Evolutionary conservation across 2,797 vertebrate species (phyloP).

Genomic region (Gymnoscopelus braueri): DNA sequence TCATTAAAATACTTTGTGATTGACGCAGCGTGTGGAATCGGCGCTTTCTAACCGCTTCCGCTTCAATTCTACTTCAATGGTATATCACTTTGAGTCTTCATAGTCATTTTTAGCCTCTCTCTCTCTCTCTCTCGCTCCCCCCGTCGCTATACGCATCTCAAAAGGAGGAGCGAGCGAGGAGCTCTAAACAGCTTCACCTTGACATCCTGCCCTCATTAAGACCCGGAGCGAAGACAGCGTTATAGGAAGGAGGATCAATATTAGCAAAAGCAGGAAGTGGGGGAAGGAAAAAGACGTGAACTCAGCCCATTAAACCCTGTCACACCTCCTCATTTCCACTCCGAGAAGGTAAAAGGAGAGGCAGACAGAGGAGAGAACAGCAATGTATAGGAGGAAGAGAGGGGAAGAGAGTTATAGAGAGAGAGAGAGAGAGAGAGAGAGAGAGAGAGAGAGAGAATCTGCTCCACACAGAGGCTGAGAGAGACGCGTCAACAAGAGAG

Average conservation of each 20-base stretch:
- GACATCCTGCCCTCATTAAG: conserved; percentile 79
- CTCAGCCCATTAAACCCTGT: conserved; percentile 70
- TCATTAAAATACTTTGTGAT: too few species aligned
- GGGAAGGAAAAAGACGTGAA: conserved; percentile 56
- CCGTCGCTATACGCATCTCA: conserved; percentile 53
- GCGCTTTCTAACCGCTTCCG: too few species aligned
- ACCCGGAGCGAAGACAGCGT: conserved; percentile 56
- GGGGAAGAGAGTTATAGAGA: conserved; percentile 49
- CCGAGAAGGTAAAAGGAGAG: conserved; percentile 53
- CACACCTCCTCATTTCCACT: conserved; percentile 60
- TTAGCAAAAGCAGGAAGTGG: conserved; percentile 56
- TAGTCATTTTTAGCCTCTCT: conserved; percentile 61
- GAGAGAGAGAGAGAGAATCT: conserved; percentile 55
- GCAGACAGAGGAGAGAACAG: background rate
- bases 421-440: conserved; percentile 65
- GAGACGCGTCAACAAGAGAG: conserved; percentile 37
- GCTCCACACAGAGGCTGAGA: conserved; percentile 54
- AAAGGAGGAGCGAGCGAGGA: conserved; percentile 16
- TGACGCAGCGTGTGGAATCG: too few species aligned
- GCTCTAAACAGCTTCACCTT: conserved; percentile 64
- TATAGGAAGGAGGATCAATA: conserved; percentile 59
- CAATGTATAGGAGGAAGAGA: conserved; percentile 4
- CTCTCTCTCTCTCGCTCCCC: conserved; percentile 52
- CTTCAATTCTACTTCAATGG: too few species aligned
- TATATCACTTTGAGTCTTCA: conserved; percentile 37